These are phyloP conservation scores for Apolygus lucorum DNA, from an alignment of 1,140 invertebrate genomes.

Conservation along the genomic window DNA sequence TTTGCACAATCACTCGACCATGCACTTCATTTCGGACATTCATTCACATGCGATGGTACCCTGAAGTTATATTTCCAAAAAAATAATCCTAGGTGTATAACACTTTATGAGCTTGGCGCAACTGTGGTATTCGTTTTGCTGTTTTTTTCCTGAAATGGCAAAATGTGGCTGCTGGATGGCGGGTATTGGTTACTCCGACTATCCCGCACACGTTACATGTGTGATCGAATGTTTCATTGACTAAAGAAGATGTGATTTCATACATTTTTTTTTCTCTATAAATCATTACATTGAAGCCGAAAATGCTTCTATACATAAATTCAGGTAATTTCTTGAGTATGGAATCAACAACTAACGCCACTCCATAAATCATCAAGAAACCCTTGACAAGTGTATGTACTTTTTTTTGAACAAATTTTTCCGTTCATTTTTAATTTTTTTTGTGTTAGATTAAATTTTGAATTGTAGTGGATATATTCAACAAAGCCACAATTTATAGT, in stretches of 20 bases:
- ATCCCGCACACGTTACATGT: too few species aligned
- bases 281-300: background rate
- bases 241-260: too few species aligned
- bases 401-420: background rate
- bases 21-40: background rate
- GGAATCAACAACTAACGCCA: background rate
- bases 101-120: conserved; percentile 11
- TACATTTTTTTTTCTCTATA: background rate
- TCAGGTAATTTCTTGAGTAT: background rate
- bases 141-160: too few species aligned
- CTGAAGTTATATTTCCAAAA: conserved; percentile 24
- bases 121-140: too few species aligned
- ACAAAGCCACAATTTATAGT: background rate
- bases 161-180: too few species aligned
- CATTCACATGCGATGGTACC: conserved; percentile 9
- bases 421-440: background rate
- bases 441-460: background rate
- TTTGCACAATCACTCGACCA: background rate
- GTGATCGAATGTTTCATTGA: too few species aligned
- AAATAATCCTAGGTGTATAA: conserved; percentile 12
- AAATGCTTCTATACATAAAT: background rate
- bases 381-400: background rate
- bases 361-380: conserved; percentile 11
- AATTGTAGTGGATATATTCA: background rate
- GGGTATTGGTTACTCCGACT: too few species aligned